These are phyloP conservation scores for Parasteatoda lunata DNA, from an alignment of 2,888 invertebrate genomes.

Conservation along the genomic window DNA sequence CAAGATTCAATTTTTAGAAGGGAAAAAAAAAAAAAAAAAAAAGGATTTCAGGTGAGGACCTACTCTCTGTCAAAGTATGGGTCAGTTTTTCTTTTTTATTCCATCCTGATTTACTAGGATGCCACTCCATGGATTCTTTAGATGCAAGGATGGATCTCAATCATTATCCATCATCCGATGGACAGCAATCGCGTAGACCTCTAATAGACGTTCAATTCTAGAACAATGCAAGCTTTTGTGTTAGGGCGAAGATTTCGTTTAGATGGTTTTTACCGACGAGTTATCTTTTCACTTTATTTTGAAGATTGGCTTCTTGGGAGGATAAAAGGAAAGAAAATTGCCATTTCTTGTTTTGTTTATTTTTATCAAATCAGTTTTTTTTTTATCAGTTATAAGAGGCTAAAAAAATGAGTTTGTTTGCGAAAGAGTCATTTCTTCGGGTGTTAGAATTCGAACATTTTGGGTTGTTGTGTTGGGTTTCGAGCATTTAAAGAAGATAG, in stretches of 20 bases:
- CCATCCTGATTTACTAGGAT: background rate
- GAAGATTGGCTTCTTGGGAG: background rate
- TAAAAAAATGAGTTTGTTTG: slow-evolving; percentile 13
- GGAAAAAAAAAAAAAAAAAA: background rate
- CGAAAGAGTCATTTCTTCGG: background rate
- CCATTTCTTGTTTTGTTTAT: background rate
- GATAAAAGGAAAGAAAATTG: background rate
- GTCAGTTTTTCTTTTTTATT: background rate
- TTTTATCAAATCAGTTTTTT: background rate
- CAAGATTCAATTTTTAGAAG: background rate
- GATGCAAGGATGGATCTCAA: slow-evolving; percentile 22
- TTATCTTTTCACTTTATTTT: background rate
- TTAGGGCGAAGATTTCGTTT: slow-evolving; percentile 28
- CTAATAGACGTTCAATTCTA: slow-evolving; percentile 43
- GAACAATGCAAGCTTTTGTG: slow-evolving; percentile 50
- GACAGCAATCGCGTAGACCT: slow-evolving; percentile 54
- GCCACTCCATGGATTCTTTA: background rate
- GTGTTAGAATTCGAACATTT: background rate
- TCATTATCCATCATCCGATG: slow-evolving; percentile 48
- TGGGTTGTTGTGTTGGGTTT: too few relatives aligned
- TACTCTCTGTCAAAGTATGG: background rate
- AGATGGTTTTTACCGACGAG: slow-evolving; percentile 20
- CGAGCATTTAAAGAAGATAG: too few relatives aligned
- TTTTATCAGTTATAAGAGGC: background rate
- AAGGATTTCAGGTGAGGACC: background rate